Percentiles rank a stretch among this genome's conserved stretches.
phyloP scores from a whole-genome alignment of 2,888 invertebrate species.

The Zaprionus bogoriensis region DNA sequence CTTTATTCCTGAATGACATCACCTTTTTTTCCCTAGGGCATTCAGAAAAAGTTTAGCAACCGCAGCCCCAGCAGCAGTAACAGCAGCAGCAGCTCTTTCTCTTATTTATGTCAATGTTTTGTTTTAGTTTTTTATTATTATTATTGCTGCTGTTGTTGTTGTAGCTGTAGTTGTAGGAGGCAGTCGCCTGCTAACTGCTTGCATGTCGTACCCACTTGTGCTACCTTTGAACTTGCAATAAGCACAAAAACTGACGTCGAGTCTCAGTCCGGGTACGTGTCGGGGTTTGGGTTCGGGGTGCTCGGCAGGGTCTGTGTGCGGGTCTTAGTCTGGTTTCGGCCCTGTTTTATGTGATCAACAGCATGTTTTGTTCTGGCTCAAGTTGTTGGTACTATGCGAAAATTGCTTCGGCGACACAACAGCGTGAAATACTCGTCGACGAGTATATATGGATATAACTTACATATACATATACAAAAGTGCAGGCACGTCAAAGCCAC shows the following conservation, averaged over 20 bases:
- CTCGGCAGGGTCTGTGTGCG: conserved; percentile 18
- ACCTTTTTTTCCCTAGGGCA: conserved; percentile 48
- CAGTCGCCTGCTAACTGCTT: conserved; percentile 40
- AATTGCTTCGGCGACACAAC: conserved; percentile 40
- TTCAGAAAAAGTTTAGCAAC: conserved; percentile 51
- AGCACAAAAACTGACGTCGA: conserved; percentile 36
- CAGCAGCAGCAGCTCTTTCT: conserved; percentile 21
- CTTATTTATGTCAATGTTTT: conserved; percentile 76
- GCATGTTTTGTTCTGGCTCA: conserved; percentile 71
- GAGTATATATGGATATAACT: too few species aligned
- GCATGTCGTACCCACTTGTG: conserved; percentile 73
- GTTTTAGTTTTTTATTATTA: conserved; percentile 55
- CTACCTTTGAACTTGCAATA: conserved; percentile 67
- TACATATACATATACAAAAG: conserved; percentile 31
- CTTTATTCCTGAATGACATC: conserved; percentile 52
- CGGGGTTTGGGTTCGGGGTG: conserved; percentile 15
- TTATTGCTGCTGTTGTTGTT: conserved; percentile 18
- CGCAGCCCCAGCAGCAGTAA: conserved; percentile 43
- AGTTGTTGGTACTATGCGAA: conserved; percentile 57
- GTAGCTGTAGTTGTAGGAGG: conserved; percentile 25
- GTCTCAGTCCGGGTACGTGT: conserved; percentile 3
- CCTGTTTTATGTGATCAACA: conserved; percentile 73
- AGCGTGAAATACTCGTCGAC: not conserved
- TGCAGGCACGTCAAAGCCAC: conserved; percentile 59
- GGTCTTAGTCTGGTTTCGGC: conserved; percentile 29